Conservation (phyloP, 2,113 vertebrate genomes). For the Polypterus senegalus region DNA sequence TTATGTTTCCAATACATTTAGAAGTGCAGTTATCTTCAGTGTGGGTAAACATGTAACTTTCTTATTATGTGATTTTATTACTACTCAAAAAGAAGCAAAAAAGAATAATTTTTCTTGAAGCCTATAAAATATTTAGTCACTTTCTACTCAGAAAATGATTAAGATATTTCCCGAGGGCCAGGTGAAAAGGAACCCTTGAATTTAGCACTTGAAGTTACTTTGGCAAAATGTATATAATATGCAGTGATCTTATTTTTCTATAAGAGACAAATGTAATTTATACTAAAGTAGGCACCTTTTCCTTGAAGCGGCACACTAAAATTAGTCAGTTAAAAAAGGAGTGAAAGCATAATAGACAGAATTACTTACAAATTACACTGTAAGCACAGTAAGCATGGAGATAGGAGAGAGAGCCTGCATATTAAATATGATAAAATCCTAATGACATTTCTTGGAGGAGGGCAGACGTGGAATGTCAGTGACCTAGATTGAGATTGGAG, state of each 20-base stretch:
- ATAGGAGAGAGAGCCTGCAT: constrained; percentile 26
- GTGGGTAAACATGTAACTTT: no score
- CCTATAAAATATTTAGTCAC: no score
- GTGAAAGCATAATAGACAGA: constrained; percentile 20
- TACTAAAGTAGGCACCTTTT: neutral
- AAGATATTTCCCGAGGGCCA: no score
- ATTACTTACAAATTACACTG: constrained; percentile 19
- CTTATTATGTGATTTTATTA: no score
- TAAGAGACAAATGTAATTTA: neutral
- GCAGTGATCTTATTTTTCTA: neutral
- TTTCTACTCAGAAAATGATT: no score
- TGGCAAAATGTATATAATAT: no score
- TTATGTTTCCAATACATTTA: no score
- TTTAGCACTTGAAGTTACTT: no score
- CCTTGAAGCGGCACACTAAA: constrained; percentile 6
- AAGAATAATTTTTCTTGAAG: no score
- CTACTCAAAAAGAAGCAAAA: no score
- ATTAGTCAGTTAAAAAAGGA: neutral
- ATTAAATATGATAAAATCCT: constrained; percentile 33
- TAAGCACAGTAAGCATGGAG: constrained; percentile 7
- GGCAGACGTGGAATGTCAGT: constrained; percentile 25
- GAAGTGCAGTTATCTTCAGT: no score
- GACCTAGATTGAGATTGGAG: constrained; percentile 31
- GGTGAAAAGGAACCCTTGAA: no score
- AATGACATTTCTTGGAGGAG: constrained; percentile 27